phyloP scores from a whole-genome alignment of 2,797 vertebrate genomes.

The Crocodylus rhombifer region DNA sequence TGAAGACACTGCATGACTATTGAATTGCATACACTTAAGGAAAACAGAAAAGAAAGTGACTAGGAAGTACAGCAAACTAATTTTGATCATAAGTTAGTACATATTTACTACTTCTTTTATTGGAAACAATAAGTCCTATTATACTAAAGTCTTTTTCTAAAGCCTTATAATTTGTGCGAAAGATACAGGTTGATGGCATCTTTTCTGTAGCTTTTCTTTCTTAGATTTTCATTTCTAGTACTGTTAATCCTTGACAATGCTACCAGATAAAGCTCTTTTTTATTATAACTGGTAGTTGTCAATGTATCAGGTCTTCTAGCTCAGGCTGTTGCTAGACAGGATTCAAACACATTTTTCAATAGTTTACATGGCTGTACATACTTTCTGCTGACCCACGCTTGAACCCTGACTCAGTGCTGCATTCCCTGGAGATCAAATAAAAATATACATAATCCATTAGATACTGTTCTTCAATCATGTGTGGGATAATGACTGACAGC shows the following conservation, averaged over 20 bases:
- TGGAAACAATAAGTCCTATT: background rate
- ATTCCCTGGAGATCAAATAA: slow-evolving; percentile 73
- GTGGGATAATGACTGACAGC: slow-evolving; percentile 7
- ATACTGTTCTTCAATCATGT: slow-evolving; percentile 64
- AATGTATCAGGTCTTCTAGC: slow-evolving; percentile 32
- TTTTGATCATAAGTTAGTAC: background rate
- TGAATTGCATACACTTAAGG: background rate
- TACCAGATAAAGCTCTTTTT: background rate
- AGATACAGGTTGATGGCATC: background rate
- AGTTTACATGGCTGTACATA: slow-evolving; percentile 48
- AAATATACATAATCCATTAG: slow-evolving; percentile 73
- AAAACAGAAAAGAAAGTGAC: background rate
- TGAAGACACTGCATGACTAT: background rate
- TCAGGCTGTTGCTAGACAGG: slow-evolving; percentile 49
- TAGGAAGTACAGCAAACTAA: rapidly evolving
- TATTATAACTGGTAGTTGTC: background rate
- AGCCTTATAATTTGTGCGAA: background rate
- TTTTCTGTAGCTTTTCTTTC: background rate
- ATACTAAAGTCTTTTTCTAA: background rate
- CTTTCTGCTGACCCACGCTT: slow-evolving; percentile 68
- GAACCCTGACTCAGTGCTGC: slow-evolving; percentile 71
- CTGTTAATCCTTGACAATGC: background rate
- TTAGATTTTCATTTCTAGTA: background rate
- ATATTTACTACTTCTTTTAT: background rate
- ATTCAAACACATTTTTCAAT: slow-evolving; percentile 67